phyloP scores from a whole-genome alignment of 2,888 invertebrate species.

The Tortrix viridana region DNA sequence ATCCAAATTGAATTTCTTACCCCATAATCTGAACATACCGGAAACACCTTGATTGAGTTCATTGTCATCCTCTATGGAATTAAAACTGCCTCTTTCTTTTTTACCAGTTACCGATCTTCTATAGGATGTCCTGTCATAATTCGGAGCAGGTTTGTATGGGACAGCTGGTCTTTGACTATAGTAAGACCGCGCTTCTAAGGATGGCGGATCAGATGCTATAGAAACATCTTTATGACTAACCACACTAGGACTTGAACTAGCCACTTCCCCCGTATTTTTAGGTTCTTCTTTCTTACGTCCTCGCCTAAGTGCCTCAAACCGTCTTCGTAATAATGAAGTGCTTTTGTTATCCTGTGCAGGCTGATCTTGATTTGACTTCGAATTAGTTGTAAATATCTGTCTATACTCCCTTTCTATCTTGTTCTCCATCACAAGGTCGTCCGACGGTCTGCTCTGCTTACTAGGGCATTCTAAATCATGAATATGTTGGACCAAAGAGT shows the following conservation, averaged over 20 bases:
- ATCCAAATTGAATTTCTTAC: conserved; percentile 67
- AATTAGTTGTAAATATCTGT: conserved; percentile 58
- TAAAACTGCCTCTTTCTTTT: conserved; percentile 49
- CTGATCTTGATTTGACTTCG: conserved; percentile 48
- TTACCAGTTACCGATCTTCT: conserved; percentile 41
- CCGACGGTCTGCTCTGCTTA: conserved; percentile 49
- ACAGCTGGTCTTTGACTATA: conserved; percentile 54
- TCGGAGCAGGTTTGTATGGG: conserved; percentile 3
- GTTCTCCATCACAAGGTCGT: conserved; percentile 62
- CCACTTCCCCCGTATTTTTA: conserved; percentile 47
- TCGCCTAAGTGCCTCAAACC: conserved; percentile 65
- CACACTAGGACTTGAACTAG: conserved; percentile 48
- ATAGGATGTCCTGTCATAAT: conserved; percentile 43
- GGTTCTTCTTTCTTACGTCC: conserved; percentile 59
- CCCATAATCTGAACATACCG: conserved; percentile 73
- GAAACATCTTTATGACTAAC: conserved; percentile 63
- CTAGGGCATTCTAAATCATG: conserved; percentile 66
- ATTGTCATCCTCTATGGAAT: conserved; percentile 47
- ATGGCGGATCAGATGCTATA: conserved; percentile 68
- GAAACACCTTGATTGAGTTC: conserved; percentile 60
- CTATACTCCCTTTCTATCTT: conserved; percentile 68
- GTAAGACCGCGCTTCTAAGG: conserved; percentile 62
- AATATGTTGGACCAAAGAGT: conserved; percentile 67
- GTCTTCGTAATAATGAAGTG: conserved; percentile 57
- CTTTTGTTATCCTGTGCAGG: conserved; percentile 51